Conservation (phyloP, 2,797 vertebrate genomes). For the Sparus aurata region DNA sequence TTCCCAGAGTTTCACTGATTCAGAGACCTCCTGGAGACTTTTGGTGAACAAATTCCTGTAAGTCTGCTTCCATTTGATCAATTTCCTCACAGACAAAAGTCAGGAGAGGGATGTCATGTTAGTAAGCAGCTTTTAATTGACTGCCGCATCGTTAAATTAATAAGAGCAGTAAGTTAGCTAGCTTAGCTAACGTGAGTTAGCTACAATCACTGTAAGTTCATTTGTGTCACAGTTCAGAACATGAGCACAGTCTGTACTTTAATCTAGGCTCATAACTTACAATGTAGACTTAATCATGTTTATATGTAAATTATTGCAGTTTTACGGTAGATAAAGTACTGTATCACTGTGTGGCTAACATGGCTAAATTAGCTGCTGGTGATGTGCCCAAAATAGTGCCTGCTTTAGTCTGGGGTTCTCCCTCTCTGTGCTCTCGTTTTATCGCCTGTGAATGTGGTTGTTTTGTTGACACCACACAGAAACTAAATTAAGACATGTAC, state of each 20-base stretch:
- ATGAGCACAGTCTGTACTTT: not conserved
- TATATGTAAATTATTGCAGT: fast-evolving
- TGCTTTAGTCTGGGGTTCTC: not conserved
- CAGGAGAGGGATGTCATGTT: fast-evolving
- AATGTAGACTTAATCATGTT: not conserved
- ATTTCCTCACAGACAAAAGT: not conserved
- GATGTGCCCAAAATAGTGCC: not conserved
- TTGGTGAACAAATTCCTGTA: not conserved
- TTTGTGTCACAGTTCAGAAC: slow-evolving; percentile 9
- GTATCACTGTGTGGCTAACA: not conserved
- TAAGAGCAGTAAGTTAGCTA: slow-evolving; percentile 21
- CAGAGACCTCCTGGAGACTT: not conserved
- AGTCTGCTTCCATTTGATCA: slow-evolving; percentile 19
- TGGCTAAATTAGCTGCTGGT: not conserved
- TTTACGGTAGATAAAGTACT: not conserved
- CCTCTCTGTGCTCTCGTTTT: not conserved
- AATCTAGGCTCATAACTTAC: fast-evolving
- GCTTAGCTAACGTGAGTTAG: slow-evolving; percentile 43
- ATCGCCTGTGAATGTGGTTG: not conserved
- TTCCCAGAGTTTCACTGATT: slow-evolving; percentile 54
- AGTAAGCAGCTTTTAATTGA: not conserved
- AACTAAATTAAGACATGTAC: not conserved
- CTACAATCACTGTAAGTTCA: slow-evolving; percentile 14
- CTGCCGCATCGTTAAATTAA: not conserved
- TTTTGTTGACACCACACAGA: not conserved